Base-by-base conservation (phyloP, 2,888 invertebrate genomes). In the Platycheirus albimanus region DNA sequence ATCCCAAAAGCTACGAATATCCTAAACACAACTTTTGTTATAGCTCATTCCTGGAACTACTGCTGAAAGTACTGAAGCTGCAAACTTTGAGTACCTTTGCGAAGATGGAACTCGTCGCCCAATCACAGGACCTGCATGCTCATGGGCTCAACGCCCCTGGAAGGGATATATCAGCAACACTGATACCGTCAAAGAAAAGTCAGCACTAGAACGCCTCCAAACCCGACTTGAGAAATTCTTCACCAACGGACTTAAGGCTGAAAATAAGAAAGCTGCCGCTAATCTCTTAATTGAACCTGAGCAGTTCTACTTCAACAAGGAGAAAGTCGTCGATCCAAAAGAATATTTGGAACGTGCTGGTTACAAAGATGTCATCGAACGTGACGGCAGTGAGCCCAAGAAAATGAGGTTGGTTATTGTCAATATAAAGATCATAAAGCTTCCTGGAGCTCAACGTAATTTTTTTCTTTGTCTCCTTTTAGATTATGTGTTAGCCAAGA, bases 101-200 rank as follows among this genome's bases (percentile, higher is more conserved):
- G 95, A 94, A 3, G 96, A 96, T 88, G 96, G 96, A 1, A 93
- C 93, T 5, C 94, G 94, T 86, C 92, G 93, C 0, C 93, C 95
- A 0, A 91, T 96, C 10, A 94, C 92, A 30, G 93, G 92, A 3
- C 93, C 93, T 45, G 91, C 94, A 0, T 97, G 96, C 87, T 93
- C 94, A 0, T 97, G 96, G 96, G 96, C 96, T 0, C 95, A 95
- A 0, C 92, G 96, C 75, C 96, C 96, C n/a, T 96, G 96, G 95
- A 95, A 94, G 87, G 95, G 95, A 10, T 93, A 95, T 86, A 91
- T 95, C 88, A 94, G 94, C 5, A 95, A 95, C 87, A 93, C 93
- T 10, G 94, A 93, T 74, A 85, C 87, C 8, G 89, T 90, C 1
- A 88, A 86, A 15, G 89, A 88, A 3, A 75, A 87, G 1, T 85